Percentiles rank a stretch among this genome's conserved stretches.
phyloP scores from a whole-genome alignment of 2,888 invertebrate species.

The Heliconius ismenius region DNA sequence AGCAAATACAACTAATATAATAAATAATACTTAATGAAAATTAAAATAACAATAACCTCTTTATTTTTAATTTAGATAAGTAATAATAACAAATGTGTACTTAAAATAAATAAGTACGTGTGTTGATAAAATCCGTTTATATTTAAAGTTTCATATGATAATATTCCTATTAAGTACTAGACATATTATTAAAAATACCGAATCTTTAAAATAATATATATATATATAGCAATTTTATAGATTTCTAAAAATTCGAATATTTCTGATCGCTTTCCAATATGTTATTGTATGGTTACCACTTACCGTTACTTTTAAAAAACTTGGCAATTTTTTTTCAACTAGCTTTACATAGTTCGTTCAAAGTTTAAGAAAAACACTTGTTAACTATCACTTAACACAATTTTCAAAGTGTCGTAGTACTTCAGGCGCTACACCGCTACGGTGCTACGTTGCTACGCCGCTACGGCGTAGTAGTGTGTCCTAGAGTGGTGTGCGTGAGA shows the following conservation, averaged over 20 bases:
- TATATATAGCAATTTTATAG: not conserved
- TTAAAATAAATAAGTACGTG: no score
- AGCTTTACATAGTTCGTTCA: not conserved
- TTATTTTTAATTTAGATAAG: not conserved
- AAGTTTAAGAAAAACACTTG: slow-evolving; percentile 6
- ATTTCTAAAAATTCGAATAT: not conserved
- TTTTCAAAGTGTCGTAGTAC: slow-evolving; percentile 12
- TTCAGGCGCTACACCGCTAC: not conserved
- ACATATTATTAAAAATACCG: no score
- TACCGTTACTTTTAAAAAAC: slow-evolving; percentile 1
- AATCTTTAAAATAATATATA: not conserved
- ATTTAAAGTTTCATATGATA: no score
- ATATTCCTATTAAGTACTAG: no score
- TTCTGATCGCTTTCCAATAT: not conserved
- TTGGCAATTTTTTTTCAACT: not conserved
- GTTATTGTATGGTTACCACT: not conserved
- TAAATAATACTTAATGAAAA: no score
- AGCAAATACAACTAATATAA: no score
- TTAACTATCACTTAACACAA: slow-evolving; percentile 9
- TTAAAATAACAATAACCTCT: no score
- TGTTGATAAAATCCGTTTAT: no score
- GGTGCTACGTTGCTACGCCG: slow-evolving; percentile 4
- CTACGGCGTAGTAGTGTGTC: slow-evolving; percentile 11
- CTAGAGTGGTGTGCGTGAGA: slow-evolving; percentile 28
- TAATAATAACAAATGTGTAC: no score